phyloP scores from a whole-genome alignment of 35 echinoderm and acorn worm genomes.

The Hemicentrotus pulcherrimus region DNA sequence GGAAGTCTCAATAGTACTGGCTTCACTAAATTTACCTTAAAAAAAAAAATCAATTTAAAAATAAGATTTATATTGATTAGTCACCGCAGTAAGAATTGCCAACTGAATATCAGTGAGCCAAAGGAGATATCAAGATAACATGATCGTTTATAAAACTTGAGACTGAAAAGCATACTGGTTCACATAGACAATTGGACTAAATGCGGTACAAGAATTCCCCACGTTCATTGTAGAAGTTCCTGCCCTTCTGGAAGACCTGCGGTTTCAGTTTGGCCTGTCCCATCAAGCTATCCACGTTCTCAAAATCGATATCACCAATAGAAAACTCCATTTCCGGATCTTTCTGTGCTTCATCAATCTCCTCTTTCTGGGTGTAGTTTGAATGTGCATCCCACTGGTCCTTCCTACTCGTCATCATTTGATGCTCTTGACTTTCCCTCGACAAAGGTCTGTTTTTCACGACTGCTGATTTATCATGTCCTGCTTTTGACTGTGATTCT shows the following conservation, averaged over 20 bases:
- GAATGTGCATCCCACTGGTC: background rate
- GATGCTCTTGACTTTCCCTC: background rate
- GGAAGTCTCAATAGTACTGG: too few species aligned
- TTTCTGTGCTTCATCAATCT: background rate
- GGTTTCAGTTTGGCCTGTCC: conserved; percentile 16
- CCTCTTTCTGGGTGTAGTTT: background rate
- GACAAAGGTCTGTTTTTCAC: background rate
- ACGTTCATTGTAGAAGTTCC: conserved; percentile 83
- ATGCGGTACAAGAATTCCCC: conserved; percentile 82
- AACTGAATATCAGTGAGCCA: too few species aligned
- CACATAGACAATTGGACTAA: background rate
- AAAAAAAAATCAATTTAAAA: too few species aligned
- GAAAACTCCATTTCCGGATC: background rate
- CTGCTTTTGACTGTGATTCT: background rate
- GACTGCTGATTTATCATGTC: background rate
- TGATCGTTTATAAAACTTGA: too few species aligned
- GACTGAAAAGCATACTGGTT: too few species aligned
- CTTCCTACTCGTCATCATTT: background rate
- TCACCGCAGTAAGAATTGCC: too few species aligned
- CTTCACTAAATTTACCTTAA: too few species aligned
- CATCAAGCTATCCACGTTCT: conserved; percentile 45
- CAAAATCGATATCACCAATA: conserved; percentile 56
- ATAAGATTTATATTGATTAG: too few species aligned
- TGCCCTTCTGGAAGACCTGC: conserved; percentile 69
- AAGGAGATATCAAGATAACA: too few species aligned